Percentiles rank a stretch among this genome's conserved stretches.
Evolutionary conservation across 2,113 vertebrate genomes (phyloP).

Genomic region (Lophius piscatorius): DNA sequence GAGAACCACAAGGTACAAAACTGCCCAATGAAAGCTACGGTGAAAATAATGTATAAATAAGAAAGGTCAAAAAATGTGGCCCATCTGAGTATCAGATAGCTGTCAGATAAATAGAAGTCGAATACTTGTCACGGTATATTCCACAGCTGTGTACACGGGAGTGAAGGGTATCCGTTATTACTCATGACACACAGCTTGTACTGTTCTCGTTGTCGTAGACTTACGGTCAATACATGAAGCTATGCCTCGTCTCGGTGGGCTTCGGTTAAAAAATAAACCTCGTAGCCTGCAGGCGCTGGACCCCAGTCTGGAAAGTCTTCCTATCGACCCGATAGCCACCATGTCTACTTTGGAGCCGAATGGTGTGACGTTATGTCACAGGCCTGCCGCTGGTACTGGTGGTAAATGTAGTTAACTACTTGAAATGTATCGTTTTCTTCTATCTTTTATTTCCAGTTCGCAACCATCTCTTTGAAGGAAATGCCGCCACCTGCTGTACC

Average conservation of each 20-base stretch:
- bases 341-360: conserved; percentile 63
- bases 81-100: no score
- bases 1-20: conserved; percentile 7
- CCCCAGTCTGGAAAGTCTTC: conserved; percentile 49
- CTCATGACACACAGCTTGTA: no score
- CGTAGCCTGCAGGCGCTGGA: conserved; percentile 52
- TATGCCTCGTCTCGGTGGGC: conserved; percentile 66
- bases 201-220: conserved; percentile 41
- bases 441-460: no score
- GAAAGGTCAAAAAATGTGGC: no score
- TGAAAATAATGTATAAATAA: no score
- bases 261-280: conserved; percentile 41
- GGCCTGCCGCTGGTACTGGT: conserved; percentile 26
- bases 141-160: no score
- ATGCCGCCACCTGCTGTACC: no score
- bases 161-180: no score
- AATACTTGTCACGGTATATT: no score
- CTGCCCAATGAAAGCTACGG: conserved; percentile 29
- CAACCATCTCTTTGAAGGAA: no score
- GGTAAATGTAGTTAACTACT: conserved; percentile 71
- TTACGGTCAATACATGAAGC: conserved; percentile 81
- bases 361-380: conserved; percentile 1
- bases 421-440: no score
- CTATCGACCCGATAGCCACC: conserved; percentile 65
- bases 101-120: no score